Evolutionary conservation across 2,888 invertebrate genomes (phyloP).

Genomic region (Dryobotodes eremita): DNA sequence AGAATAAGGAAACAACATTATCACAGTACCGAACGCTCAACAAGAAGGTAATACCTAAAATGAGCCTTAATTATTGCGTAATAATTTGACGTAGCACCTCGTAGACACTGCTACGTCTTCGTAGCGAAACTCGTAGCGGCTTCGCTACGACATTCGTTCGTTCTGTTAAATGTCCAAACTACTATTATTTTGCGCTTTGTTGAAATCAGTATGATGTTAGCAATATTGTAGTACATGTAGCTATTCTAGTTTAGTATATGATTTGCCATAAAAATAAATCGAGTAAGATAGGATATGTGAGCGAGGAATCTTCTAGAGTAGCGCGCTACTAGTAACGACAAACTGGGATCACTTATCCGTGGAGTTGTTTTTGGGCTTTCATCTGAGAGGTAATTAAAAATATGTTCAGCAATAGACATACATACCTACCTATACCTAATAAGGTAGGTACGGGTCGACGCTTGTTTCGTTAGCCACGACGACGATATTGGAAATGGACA

Average conservation of each 20-base stretch:
- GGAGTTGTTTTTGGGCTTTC: background rate
- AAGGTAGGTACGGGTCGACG: background rate
- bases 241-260: background rate
- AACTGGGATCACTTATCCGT: too few relatives aligned
- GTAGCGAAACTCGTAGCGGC: slow-evolving; percentile 21
- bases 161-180: background rate
- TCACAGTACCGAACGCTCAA: background rate
- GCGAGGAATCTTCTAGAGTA: background rate
- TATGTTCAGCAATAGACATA: background rate
- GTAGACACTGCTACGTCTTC: slow-evolving; percentile 36
- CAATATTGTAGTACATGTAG: background rate
- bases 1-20: background rate
- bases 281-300: background rate
- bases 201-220: background rate
- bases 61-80: background rate
- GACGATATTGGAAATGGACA: background rate
- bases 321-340: background rate
- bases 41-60: background rate
- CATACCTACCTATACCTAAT: background rate
- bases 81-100: slow-evolving; percentile 22
- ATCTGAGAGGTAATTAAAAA: background rate
- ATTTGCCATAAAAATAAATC: background rate
- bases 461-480: background rate
- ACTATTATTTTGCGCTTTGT: too few relatives aligned
- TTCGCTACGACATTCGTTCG: background rate